phyloP scores from a whole-genome alignment of 2,113 vertebrate species.

The Sterna hirundo region DNA sequence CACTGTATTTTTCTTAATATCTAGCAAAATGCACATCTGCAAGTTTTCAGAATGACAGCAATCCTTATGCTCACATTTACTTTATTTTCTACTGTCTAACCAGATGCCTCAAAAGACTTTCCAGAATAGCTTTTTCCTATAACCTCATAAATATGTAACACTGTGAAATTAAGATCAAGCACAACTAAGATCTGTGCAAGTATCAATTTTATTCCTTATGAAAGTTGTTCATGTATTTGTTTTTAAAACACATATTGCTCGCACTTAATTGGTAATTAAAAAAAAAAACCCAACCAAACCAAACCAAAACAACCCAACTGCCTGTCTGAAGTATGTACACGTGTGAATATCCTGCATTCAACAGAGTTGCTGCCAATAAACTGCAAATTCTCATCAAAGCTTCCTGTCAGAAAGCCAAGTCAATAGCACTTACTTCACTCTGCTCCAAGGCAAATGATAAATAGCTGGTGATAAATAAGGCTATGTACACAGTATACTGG shows the following conservation, averaged over 20 bases:
- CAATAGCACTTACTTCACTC: neutral
- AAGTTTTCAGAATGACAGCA: neutral
- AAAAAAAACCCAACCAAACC: neutral
- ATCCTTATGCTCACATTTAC: neutral
- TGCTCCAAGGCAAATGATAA: neutral
- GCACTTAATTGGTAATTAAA: neutral
- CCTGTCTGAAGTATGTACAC: neutral
- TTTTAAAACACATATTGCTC: neutral
- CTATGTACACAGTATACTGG: neutral
- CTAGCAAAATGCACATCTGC: neutral
- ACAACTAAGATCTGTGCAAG: neutral
- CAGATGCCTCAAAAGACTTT: neutral
- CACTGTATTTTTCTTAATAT: neutral
- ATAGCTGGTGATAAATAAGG: neutral
- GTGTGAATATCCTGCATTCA: neutral
- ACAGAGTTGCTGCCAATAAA: neutral
- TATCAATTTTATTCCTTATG: neutral
- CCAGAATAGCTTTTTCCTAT: neutral
- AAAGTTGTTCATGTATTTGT: neutral
- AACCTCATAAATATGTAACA: neutral
- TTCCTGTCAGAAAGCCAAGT: neutral
- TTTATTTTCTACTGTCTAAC: neutral
- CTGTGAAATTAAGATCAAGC: neutral
- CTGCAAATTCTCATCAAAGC: neutral
- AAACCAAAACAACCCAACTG: neutral